Evolutionary conservation across 2,113 vertebrate species (phyloP).

Genomic region (Chaenocephalus aceratus): DNA sequence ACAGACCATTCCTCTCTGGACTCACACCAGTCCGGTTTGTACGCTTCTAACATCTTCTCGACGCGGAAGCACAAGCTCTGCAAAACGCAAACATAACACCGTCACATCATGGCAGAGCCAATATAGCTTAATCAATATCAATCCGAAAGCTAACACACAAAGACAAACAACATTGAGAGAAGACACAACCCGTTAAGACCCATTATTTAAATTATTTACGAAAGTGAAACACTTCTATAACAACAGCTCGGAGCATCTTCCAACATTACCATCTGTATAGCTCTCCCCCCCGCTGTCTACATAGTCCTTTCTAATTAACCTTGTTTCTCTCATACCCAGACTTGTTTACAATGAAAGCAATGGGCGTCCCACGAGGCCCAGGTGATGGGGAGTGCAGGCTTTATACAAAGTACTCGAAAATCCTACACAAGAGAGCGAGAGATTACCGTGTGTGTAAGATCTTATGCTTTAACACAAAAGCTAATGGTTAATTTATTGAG

Average conservation of each 20-base stretch:
- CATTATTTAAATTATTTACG: conserved; percentile 66
- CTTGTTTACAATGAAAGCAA: conserved; percentile 76
- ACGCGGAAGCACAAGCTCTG: conserved; percentile 96
- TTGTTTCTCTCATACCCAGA: conserved; percentile 62
- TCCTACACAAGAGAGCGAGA: conserved; percentile 41
- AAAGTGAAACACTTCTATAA: conserved; percentile 58
- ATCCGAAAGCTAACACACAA: conserved; percentile 8
- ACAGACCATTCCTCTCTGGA: conserved; percentile 90
- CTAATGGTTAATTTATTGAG: conserved; percentile 21
- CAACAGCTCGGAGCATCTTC: conserved; percentile 61
- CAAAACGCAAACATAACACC: conserved; percentile 16
- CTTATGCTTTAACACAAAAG: conserved; percentile 38
- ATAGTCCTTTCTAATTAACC: conserved; percentile 76
- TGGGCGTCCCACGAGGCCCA: conserved; percentile 56
- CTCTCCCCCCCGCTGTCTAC: conserved; percentile 64
- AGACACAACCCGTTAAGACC: conserved; percentile 24
- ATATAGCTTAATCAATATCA: background rate
- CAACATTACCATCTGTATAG: conserved; percentile 65
- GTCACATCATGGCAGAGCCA: background rate
- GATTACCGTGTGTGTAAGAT: conserved; percentile 48
- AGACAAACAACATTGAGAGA: conserved; percentile 1
- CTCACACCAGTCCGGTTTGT: conserved; percentile 96
- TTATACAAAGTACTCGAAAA: conserved; percentile 52
- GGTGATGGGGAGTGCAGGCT: conserved; percentile 52
- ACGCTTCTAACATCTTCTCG: conserved; percentile 97